These are phyloP conservation scores for Neosilurus mollespiculum DNA, from an alignment of 2,797 vertebrate species.

Conservation along the genomic window DNA sequence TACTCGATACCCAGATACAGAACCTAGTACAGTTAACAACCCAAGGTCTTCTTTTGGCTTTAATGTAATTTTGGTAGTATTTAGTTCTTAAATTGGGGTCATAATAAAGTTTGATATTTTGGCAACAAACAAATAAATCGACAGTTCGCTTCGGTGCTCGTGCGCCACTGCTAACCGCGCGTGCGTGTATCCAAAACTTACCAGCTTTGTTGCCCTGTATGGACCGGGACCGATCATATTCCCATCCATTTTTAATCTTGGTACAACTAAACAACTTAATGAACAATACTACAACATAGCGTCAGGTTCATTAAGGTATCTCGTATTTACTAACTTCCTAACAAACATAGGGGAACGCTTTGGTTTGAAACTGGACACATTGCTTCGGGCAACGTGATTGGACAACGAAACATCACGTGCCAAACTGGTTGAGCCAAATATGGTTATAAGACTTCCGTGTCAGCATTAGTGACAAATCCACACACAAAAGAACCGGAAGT, in stretches of 20 bases:
- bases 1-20: no score
- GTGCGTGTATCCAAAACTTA: conserved; percentile 65
- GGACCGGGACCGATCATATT: conserved; percentile 79
- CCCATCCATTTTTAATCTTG: conserved; percentile 67
- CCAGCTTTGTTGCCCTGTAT: conserved; percentile 82
- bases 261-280: not conserved
- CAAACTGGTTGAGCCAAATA: not conserved
- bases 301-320: no score
- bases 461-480: not conserved
- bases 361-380: conserved; percentile 51
- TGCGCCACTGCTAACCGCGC: no score
- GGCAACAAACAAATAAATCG: no score
- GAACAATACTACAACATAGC: not conserved
- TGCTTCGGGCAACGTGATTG: conserved; percentile 49
- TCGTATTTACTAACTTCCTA: not conserved
- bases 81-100: no score
- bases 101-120: no score
- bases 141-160: no score
- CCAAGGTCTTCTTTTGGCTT: no score
- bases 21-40: no score
- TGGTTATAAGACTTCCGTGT: not conserved
- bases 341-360: not conserved
- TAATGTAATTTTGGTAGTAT: no score
- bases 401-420: conserved; percentile 46
- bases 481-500: not conserved